phyloP scores from a whole-genome alignment of 2,113 vertebrate genomes.

The Xiphias gladius region DNA sequence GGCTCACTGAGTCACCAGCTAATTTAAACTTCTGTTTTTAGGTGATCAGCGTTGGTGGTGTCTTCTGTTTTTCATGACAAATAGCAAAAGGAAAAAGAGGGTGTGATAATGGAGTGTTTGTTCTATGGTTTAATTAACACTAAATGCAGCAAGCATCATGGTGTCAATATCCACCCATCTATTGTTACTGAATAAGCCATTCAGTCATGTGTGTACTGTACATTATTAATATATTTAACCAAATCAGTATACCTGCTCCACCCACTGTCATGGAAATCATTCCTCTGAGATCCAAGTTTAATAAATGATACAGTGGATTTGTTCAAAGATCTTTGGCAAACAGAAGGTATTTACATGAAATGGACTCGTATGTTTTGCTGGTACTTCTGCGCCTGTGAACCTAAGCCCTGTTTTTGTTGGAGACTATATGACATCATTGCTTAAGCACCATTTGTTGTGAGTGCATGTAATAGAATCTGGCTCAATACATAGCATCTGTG shows the following conservation, averaged over 20 bases:
- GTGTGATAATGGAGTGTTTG: background rate
- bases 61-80: background rate
- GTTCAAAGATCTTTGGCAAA: conserved; percentile 10
- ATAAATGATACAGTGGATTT: conserved; percentile 5
- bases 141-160: background rate
- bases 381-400: background rate
- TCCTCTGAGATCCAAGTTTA: background rate
- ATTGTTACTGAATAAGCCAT: conserved; percentile 4
- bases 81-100: background rate
- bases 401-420: conserved; percentile 16
- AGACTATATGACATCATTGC: conserved; percentile 21
- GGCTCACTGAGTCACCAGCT: conserved; percentile 45
- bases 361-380: background rate
- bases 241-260: background rate
- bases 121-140: background rate
- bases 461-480: conserved; percentile 62
- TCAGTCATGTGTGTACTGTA: background rate
- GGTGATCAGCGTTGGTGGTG: conserved; percentile 24
- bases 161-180: background rate
- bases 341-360: conserved; percentile 21
- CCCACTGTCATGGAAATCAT: background rate
- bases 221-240: background rate
- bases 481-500: conserved; percentile 51
- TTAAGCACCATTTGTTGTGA: conserved; percentile 41
- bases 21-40: conserved; percentile 46